These are phyloP conservation scores for Cygnus olor DNA, from an alignment of 2,797 vertebrate genomes.

Conservation along the genomic window DNA sequence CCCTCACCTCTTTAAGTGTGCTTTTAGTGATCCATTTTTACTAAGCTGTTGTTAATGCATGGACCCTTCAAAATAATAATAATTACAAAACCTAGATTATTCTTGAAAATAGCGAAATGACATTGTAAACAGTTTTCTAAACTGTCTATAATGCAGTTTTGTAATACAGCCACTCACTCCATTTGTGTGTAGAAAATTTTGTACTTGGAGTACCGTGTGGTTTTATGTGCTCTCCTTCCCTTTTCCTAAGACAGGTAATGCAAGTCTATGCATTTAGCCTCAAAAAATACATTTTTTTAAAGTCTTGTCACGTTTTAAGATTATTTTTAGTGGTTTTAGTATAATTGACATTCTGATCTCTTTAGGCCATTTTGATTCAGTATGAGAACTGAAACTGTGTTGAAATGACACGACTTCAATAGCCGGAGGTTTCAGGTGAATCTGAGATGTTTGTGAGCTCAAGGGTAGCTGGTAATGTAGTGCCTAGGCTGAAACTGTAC, in stretches of 20 bases:
- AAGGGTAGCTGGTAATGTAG: fast-evolving
- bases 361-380: background rate
- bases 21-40: background rate
- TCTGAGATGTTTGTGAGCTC: background rate
- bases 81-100: background rate
- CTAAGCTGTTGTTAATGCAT: background rate
- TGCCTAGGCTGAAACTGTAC: background rate
- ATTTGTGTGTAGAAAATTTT: background rate
- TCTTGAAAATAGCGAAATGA: background rate
- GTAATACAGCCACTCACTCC: background rate
- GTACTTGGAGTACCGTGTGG: background rate
- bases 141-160: background rate
- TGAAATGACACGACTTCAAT: background rate
- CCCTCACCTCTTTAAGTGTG: background rate
- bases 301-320: background rate
- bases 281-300: background rate
- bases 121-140: background rate
- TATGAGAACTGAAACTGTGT: background rate
- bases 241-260: background rate
- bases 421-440: background rate
- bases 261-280: background rate
- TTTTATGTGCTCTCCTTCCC: background rate
- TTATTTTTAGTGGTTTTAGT: background rate
- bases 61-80: background rate
- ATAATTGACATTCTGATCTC: background rate